Base-by-base conservation (phyloP, 2,113 vertebrate genomes). In the Myotis brandtii region DNA sequence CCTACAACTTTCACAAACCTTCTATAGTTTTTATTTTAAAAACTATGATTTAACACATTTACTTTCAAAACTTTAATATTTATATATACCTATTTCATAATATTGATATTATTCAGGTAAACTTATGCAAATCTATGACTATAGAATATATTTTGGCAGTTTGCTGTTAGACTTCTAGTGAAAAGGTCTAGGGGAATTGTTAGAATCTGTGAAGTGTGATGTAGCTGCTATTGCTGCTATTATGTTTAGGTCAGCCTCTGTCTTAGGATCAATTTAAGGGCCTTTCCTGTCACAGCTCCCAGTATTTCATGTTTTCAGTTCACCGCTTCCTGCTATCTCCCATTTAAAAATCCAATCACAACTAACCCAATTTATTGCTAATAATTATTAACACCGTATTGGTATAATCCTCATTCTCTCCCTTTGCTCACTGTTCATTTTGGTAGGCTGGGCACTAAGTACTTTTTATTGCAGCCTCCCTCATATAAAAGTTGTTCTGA, bases 21-120 rank as follows among this genome's bases (percentile, higher is more conserved):
- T 48, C 16, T 50, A 32, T 48, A 77, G 62, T 87, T 21, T 93
- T 93, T 75, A 43, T 64, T 90, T 85, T 86, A 70, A 86, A 89
- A 85, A 72, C 56, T 59, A 46, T 64, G 46, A 48, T 84, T 90
- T 88, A 79, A 46, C 77, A 88, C 2, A 52, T 62, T 93, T 89
- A 86, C 59, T 87, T 80, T 95, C 13, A 92, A 76, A 87, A 93
- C 10, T 32, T 93, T 50, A 85, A 48, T 76, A 48, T 48, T 56
- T n/a, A n/a, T 64, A 27, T 48, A 18, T 87, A 85, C 50, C 14
- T 37, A 10, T 89, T 85, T 50, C 14, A n/a, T 88, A 76, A 40
- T 73, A 37, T 25, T 88, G 69, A 83, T 67, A 30, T 32, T 46
- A 56, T 87, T 81, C 37, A 79, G 20, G 5, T 62, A 93, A 82